phyloP scores from a whole-genome alignment of 1,140 invertebrate genomes.

The Tetraneura akinire region DNA sequence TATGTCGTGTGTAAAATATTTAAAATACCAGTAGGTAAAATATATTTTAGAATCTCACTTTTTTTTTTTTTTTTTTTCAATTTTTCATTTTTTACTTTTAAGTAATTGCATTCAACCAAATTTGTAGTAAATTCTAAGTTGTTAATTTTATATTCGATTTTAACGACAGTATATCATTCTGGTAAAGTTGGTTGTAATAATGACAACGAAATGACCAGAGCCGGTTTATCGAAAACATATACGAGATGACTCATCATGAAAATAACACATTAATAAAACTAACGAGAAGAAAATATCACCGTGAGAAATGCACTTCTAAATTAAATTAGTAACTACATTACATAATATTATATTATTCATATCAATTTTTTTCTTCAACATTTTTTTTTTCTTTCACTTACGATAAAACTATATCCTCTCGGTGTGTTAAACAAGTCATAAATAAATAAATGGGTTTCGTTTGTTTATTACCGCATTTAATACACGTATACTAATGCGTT shows the following conservation, averaged over 20 bases:
- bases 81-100: too few relatives aligned
- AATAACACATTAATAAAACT: slow-evolving; percentile 13
- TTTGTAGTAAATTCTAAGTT: not conserved
- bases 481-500: not conserved
- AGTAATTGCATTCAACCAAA: not conserved
- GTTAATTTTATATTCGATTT: not conserved
- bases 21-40: not conserved
- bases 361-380: not conserved
- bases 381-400: too few relatives aligned
- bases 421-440: not conserved
- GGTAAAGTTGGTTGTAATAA: not conserved
- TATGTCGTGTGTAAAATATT: not conserved
- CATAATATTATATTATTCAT: not conserved
- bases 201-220: not conserved
- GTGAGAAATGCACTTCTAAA: slow-evolving; percentile 18
- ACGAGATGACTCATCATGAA: not conserved
- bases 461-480: slow-evolving; percentile 1
- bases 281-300: not conserved
- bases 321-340: slow-evolving; percentile 2
- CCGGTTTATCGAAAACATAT: slow-evolving; percentile 22
- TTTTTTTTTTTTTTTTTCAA: too few relatives aligned
- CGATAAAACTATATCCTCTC: not conserved
- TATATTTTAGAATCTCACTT: not conserved
- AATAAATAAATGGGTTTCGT: slow-evolving; percentile 20
- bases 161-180: not conserved